Conservation (phyloP, 1,140 invertebrate genomes). For the Camponotus pennsylvanicus region DNA sequence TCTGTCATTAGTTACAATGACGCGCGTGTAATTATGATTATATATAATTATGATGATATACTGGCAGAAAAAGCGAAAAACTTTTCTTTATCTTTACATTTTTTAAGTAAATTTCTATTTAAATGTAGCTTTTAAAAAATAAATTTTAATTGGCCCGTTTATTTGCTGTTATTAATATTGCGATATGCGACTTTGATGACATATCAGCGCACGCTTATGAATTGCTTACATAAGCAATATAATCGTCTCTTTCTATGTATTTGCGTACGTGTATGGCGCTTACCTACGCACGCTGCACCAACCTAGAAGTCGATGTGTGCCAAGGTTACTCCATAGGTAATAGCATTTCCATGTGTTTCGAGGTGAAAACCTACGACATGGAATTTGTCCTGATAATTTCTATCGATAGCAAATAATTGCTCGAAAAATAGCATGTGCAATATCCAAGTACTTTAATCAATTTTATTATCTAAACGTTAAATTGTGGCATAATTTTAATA, state of each 20-base stretch:
- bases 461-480: background rate
- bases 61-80: background rate
- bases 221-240: constrained; percentile 71
- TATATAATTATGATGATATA: background rate
- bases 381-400: constrained; percentile 11
- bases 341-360: constrained; percentile 51
- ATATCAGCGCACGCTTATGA: constrained; percentile 54
- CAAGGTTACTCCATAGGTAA: constrained; percentile 66
- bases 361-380: background rate
- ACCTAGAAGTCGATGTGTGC: constrained; percentile 67
- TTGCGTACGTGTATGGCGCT: constrained; percentile 50
- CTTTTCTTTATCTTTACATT: background rate
- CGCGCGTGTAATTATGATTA: constrained; percentile 7
- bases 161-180: constrained; percentile 45
- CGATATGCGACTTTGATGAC: constrained; percentile 14
- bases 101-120: background rate
- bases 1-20: constrained; percentile 48
- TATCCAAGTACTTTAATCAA: background rate
- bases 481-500: background rate
- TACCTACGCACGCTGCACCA: constrained; percentile 63
- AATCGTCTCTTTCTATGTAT: constrained; percentile 46
- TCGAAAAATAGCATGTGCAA: background rate
- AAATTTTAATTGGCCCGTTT: background rate
- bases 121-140: background rate
- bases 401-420: background rate